phyloP scores from a whole-genome alignment of 2,797 vertebrate genomes.

The Phalloptychus januarius region DNA sequence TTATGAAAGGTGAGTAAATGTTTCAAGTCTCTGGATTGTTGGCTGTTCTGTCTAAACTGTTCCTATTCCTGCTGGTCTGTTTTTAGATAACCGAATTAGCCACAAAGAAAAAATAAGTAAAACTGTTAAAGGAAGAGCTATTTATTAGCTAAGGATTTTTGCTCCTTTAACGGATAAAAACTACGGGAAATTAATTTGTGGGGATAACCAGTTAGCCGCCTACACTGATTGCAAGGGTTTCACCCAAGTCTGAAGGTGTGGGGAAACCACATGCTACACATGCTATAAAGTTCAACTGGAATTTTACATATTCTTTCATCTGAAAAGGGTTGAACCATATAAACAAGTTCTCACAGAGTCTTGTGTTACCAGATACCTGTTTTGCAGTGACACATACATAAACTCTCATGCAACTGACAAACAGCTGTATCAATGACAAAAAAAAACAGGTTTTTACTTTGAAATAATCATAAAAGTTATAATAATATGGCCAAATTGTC shows the following conservation, averaged over 20 bases:
- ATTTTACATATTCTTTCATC: constrained; percentile 9
- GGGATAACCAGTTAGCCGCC: neutral
- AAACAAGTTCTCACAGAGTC: constrained; percentile 24
- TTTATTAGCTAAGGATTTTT: neutral
- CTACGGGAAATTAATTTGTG: no score
- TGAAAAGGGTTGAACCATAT: neutral
- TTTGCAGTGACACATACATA: neutral
- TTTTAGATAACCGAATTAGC: neutral
- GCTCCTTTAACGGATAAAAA: neutral
- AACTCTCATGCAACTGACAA: neutral
- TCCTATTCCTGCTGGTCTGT: neutral
- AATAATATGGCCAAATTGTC: no score
- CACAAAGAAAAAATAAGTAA: neutral
- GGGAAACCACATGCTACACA: neutral
- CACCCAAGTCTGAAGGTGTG: neutral
- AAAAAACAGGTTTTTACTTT: neutral
- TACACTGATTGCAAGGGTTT: neutral
- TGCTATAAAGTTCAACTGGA: neutral
- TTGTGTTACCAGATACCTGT: constrained; percentile 1
- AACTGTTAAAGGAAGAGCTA: neutral
- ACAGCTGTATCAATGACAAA: neutral
- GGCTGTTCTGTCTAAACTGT: neutral
- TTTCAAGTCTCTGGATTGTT: neutral
- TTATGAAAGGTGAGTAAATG: neutral
- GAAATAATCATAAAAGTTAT: no score